phyloP scores from a whole-genome alignment of 2,113 vertebrate species.

The Mandrillus leucophaeus region DNA sequence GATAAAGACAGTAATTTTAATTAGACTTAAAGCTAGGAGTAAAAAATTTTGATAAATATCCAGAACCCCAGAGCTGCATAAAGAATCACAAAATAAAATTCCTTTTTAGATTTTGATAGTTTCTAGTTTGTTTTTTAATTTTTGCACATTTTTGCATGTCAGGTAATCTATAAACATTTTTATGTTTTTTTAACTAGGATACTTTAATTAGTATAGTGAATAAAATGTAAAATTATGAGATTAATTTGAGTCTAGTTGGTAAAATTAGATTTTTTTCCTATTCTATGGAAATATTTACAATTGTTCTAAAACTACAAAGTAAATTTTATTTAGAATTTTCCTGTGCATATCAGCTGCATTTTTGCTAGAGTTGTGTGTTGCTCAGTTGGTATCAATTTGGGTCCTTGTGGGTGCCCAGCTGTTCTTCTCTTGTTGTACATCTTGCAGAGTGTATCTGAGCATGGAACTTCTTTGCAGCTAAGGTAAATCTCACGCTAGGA shows the following conservation, averaged over 20 bases:
- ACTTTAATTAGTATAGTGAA: background rate
- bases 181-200: background rate
- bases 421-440: background rate
- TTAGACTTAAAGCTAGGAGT: background rate
- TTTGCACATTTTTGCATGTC: background rate
- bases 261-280: background rate
- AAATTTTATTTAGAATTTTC: background rate
- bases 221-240: background rate
- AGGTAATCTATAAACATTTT: background rate
- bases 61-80: background rate
- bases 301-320: background rate
- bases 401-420: background rate
- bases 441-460: background rate
- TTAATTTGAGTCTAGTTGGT: background rate
- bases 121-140: background rate
- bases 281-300: background rate
- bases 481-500: background rate
- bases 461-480: background rate
- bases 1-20: background rate
- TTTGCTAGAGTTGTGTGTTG: background rate
- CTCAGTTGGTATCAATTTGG: background rate
- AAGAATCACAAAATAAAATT: background rate
- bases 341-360: background rate
- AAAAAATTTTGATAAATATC: background rate
- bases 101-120: background rate